Conservation (phyloP, 2,113 vertebrate genomes). For the Hystrix cristata region DNA sequence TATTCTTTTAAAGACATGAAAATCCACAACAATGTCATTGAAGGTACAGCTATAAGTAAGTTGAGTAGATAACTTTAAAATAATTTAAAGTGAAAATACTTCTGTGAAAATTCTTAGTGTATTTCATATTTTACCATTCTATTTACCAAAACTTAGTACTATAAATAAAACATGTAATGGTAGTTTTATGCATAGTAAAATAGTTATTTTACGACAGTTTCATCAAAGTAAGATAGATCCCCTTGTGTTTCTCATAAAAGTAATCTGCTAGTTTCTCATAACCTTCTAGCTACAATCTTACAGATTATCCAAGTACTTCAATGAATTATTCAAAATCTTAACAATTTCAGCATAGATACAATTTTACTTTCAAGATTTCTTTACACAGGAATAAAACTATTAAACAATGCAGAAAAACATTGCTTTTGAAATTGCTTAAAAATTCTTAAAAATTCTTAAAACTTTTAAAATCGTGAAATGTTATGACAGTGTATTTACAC, state of each 20-base stretch:
- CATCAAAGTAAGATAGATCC: neutral
- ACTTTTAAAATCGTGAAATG: neutral
- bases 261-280: neutral
- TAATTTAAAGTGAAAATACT: conserved; percentile 11
- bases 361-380: neutral
- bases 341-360: neutral
- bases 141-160: neutral
- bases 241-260: neutral
- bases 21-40: neutral
- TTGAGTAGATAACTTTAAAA: neutral
- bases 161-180: neutral
- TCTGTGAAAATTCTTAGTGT: conserved; percentile 38
- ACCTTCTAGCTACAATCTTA: neutral
- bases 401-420: neutral
- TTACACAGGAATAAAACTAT: neutral
- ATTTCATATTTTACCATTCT: neutral
- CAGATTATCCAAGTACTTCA: neutral
- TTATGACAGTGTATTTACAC: neutral
- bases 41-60: neutral
- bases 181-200: neutral
- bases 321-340: neutral
- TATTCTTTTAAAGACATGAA: neutral
- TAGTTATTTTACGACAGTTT: neutral
- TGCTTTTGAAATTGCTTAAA: neutral
- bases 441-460: conserved; percentile 31